phyloP scores from a whole-genome alignment of 2,888 invertebrate genomes.

The Muschampia plurimacula region DNA sequence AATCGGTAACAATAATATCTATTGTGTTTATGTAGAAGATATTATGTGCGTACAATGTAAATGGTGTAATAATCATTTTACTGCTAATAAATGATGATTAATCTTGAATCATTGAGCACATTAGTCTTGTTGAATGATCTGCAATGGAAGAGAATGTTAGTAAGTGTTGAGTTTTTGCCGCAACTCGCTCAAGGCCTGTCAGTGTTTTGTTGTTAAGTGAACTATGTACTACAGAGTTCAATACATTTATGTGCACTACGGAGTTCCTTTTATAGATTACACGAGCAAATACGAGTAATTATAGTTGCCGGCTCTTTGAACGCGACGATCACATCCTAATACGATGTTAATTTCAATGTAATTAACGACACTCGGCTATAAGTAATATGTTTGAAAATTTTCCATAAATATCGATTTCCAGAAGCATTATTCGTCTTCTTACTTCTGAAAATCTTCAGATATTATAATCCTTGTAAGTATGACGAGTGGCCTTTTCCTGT shows the following conservation, averaged over 20 bases:
- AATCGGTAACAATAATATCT: constrained; percentile 45
- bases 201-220: constrained; percentile 47
- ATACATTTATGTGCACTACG: constrained; percentile 46
- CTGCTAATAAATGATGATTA: constrained; percentile 50
- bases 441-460: background rate
- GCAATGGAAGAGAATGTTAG: constrained; percentile 62
- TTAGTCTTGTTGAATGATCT: constrained; percentile 39
- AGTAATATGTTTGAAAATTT: background rate
- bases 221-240: constrained; percentile 52
- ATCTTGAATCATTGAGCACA: constrained; percentile 48
- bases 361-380: background rate
- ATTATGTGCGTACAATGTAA: background rate
- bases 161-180: constrained; percentile 61
- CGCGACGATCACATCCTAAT: background rate
- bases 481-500: no score
- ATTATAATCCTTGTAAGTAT: no score
- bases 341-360: background rate
- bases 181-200: constrained; percentile 60
- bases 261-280: constrained; percentile 37
- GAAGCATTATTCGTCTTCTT: background rate
- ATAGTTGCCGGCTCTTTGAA: background rate
- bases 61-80: constrained; percentile 19
- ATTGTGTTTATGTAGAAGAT: constrained; percentile 24
- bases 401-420: background rate
- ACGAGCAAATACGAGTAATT: background rate